Percentiles rank a stretch among this genome's conserved stretches.
These are phyloP conservation scores for Pseudanteris insignis DNA, from an alignment of 2,888 invertebrate genomes.

Conservation along the genomic window DNA sequence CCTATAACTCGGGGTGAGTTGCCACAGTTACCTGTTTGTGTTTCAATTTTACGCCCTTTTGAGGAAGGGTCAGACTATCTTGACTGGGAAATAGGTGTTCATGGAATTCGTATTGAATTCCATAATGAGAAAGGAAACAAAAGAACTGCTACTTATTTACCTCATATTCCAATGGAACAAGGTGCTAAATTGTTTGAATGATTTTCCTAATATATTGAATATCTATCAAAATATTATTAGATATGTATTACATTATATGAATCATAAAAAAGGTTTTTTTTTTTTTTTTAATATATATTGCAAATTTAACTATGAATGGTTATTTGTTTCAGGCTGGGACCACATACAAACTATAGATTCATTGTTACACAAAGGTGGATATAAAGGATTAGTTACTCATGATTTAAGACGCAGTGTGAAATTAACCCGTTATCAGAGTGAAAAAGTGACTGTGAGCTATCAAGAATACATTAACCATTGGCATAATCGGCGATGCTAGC, in stretches of 20 bases:
- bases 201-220: too few species aligned
- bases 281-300: not conserved
- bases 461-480: constrained; percentile 80
- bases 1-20: constrained; percentile 95
- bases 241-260: too few species aligned
- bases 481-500: constrained; percentile 79
- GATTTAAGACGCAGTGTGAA: constrained; percentile 90
- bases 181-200: too few species aligned
- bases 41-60: constrained; percentile 95
- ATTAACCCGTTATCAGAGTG: constrained; percentile 95
- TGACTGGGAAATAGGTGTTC: constrained; percentile 97
- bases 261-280: too few species aligned
- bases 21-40: constrained; percentile 90
- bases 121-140: constrained; percentile 91
- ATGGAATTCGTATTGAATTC: constrained; percentile 98
- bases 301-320: not conserved
- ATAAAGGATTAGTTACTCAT: constrained; percentile 87
- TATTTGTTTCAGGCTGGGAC: constrained; percentile 95
- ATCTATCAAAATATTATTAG: too few species aligned
- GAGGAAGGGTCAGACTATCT: constrained; percentile 94
- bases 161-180: constrained; percentile 98
- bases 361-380: constrained; percentile 95
- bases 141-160: constrained; percentile 97
- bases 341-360: constrained; percentile 98
- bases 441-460: constrained; percentile 90